Conservation (phyloP, 2,113 vertebrate genomes). For the Hemibagrus wyckioides region DNA sequence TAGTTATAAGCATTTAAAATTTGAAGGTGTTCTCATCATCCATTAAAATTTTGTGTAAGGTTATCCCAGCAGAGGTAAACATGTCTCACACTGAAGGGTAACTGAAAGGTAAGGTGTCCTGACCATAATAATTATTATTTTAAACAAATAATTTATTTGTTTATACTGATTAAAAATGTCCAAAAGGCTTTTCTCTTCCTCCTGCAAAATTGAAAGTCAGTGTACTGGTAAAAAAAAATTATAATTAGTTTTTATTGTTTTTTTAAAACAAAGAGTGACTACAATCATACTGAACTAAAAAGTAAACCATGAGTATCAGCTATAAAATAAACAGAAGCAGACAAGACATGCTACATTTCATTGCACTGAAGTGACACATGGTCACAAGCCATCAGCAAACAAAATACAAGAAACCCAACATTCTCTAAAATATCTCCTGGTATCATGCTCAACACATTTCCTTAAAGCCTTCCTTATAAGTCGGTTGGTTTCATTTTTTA, state of each 20-base stretch:
- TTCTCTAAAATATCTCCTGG: neutral
- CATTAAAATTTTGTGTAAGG: too few species aligned
- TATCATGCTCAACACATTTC: neutral
- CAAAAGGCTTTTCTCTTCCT: neutral
- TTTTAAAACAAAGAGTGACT: neutral
- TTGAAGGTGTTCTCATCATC: too few species aligned
- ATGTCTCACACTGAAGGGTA: too few species aligned
- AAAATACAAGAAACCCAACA: neutral
- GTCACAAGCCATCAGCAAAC: neutral
- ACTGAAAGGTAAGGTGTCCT: too few species aligned
- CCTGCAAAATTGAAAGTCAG: neutral
- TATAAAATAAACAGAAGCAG: neutral
- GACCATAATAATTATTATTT: too few species aligned
- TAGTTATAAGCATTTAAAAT: too few species aligned
- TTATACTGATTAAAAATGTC: too few species aligned
- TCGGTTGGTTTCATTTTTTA: neutral
- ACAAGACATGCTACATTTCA: neutral
- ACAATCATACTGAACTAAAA: neutral
- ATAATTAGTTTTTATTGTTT: neutral
- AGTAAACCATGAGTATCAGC: neutral
- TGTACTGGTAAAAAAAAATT: neutral
- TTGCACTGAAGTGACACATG: neutral
- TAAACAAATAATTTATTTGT: too few species aligned
- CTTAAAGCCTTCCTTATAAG: neutral
- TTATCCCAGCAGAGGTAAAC: too few species aligned